Evolutionary conservation across 2,797 vertebrate genomes (phyloP).

Genomic region (Onychomys leucogaster): DNA sequence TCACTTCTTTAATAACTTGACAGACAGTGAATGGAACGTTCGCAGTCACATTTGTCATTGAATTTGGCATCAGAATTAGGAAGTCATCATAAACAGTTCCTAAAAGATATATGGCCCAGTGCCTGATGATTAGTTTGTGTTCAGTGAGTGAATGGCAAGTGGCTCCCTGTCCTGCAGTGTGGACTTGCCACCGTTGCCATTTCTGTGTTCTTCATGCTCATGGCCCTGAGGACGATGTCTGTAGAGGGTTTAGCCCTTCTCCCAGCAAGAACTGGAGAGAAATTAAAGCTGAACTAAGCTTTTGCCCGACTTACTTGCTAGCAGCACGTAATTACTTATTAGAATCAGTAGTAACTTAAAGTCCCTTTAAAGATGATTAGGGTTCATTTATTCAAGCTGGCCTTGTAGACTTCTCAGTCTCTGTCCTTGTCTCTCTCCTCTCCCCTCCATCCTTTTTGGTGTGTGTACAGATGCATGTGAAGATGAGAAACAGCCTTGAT

Average conservation of each 20-base stretch:
- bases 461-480: background rate
- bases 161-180: background rate
- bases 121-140: background rate
- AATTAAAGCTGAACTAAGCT: constrained; percentile 60
- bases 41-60: background rate
- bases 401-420: background rate
- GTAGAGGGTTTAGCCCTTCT: background rate
- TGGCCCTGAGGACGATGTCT: background rate
- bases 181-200: background rate
- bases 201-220: background rate
- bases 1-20: constrained; percentile 33
- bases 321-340: constrained; percentile 19
- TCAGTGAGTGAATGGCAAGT: background rate
- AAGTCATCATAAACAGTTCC: background rate
- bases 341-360: constrained; percentile 41
- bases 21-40: background rate
- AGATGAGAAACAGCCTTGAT: background rate
- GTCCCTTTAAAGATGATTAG: background rate
- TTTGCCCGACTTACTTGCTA: constrained; percentile 27
- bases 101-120: background rate
- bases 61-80: background rate
- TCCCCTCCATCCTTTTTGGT: background rate
- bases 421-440: background rate
- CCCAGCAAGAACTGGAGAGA: constrained; percentile 27
- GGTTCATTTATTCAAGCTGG: constrained; percentile 15